Percentiles rank a stretch among this genome's conserved stretches.
Conservation (phyloP, 2,888 invertebrate species). For the Dione juno region DNA sequence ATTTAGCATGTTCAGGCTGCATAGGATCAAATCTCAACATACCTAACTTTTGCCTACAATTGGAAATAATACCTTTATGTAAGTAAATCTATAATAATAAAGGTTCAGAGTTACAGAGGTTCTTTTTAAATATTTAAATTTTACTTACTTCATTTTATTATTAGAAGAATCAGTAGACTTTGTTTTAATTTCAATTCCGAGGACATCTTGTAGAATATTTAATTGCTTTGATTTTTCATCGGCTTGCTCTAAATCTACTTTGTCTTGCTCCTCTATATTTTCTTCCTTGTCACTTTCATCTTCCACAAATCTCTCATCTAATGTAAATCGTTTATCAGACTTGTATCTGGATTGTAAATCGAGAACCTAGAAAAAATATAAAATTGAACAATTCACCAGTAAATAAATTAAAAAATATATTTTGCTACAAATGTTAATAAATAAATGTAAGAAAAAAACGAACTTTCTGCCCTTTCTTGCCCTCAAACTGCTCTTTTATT, state of each 20-base stretch:
- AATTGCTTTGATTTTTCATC: constrained; percentile 82
- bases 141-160: constrained; percentile 64
- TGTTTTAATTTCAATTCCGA: constrained; percentile 75
- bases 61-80: constrained; percentile 3
- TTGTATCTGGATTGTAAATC: constrained; percentile 88
- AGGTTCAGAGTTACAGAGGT: background rate
- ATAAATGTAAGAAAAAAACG: constrained; percentile 24
- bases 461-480: constrained; percentile 85
- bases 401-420: constrained; percentile 8
- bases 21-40: constrained; percentile 88
- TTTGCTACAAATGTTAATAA: too few species aligned
- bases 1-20: constrained; percentile 86
- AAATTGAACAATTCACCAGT: background rate
- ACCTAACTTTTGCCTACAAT: constrained; percentile 67
- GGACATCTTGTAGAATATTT: constrained; percentile 81
- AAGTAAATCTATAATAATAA: background rate
- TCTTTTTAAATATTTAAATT: background rate
- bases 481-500: constrained; percentile 87
- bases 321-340: constrained; percentile 89
- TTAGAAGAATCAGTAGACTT: constrained; percentile 49
- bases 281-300: constrained; percentile 59
- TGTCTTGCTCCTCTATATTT: constrained; percentile 67
- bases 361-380: constrained; percentile 77
- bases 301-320: constrained; percentile 88
- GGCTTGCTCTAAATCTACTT: constrained; percentile 64